Percentiles rank a stretch among this genome's conserved stretches.
These are phyloP conservation scores for Falco berigora DNA, from an alignment of 2,797 vertebrate species.

Conservation along the genomic window DNA sequence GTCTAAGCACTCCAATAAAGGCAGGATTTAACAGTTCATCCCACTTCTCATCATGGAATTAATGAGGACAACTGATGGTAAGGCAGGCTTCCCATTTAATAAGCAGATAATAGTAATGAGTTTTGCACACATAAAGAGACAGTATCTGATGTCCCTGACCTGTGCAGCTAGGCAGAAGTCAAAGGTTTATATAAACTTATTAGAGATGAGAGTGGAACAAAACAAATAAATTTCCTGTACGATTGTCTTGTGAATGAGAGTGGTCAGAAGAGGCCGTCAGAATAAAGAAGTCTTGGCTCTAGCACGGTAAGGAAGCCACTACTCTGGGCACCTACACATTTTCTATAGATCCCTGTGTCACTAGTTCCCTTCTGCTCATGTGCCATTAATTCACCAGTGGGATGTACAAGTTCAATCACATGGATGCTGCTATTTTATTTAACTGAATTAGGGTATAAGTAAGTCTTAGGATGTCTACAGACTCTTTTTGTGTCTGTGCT, in stretches of 20 bases:
- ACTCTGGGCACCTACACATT: not conserved
- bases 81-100: not conserved
- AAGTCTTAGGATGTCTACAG: not conserved
- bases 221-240: not conserved
- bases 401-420: not conserved
- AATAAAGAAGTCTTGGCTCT: not conserved
- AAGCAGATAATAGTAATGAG: not conserved
- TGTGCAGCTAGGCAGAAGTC: not conserved
- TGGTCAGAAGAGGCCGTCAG: not conserved
- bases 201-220: not conserved
- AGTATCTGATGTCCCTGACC: not conserved
- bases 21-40: not conserved
- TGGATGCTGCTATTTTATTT: not conserved
- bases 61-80: not conserved
- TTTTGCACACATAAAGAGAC: not conserved
- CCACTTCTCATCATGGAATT: not conserved
- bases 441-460: not conserved
- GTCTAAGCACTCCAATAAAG: not conserved
- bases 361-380: not conserved
- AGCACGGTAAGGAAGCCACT: not conserved
- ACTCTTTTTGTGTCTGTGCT: not conserved
- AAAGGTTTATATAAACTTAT: not conserved
- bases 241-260: not conserved
- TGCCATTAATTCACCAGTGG: not conserved
- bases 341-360: not conserved